Evolutionary conservation across 2,888 invertebrate genomes (phyloP), one percentile per base, ranked within the genome.

Genomic region (Mycogona germanica): DNA sequence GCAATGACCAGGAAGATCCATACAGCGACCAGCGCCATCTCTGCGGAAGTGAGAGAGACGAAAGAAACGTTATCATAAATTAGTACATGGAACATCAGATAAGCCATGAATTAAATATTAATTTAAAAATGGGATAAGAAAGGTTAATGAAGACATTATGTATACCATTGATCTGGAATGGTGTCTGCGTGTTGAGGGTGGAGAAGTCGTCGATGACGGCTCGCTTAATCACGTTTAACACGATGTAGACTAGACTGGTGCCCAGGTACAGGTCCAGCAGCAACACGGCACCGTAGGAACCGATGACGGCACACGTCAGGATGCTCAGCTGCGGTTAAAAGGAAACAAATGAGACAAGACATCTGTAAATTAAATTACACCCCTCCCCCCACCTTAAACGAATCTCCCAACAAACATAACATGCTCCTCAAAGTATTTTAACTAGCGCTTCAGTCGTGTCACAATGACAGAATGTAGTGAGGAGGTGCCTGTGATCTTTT

Each of bases 151-250:
- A 44, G n/a, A 52, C 46, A 69, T 71, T 65, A n/a, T n/a, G n/a
- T n/a, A n/a, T n/a, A 81, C 81, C 81, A 68, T 68, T 71, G 61
- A 67, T 67, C 64, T 79, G 76, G 64, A 73, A 78, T 1, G 81
- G 80, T 21, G 79, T 77, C 59, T 75, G 69, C 46, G 81, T 65
- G 23, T 77, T 68, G 23, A 79, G 82, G 19, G 67, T 64, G 46
- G 75, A 72, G 61, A 81, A 84, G n/a, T 73, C 69, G 0, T 71
- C 64, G 9, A 80, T 75, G 0, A 75, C 74, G 0, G 78, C 76
- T 58, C 84, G 74, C 58, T 82, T 70, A n/a, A 81, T 65, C 0
- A 76, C 72, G 63, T 84, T 84, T 21, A 83, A 71, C 2, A 83
- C 61, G 32, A 84, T 79, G 64, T 79, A 83, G 61, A 79, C 79